Evolutionary conservation across 2,797 vertebrate species (phyloP).

Genomic region (Poecilia velifera): DNA sequence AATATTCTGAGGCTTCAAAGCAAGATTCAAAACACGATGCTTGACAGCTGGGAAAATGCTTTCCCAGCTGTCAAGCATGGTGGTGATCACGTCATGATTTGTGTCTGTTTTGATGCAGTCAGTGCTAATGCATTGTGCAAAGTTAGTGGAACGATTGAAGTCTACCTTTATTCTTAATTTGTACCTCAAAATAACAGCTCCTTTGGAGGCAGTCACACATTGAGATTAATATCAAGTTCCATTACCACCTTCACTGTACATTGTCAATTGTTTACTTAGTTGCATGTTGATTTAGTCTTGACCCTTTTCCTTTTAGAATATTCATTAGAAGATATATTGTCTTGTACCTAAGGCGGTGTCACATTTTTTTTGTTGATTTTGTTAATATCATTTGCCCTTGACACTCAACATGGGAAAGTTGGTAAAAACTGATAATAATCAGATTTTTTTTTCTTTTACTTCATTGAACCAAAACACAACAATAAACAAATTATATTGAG

Average conservation of each 20-base stretch:
- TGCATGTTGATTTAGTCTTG: background rate
- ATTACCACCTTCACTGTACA: background rate
- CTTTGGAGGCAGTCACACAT: background rate
- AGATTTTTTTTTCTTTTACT: background rate
- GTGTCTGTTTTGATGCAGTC: background rate
- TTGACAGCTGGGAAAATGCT: too few species aligned
- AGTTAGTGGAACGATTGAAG: background rate
- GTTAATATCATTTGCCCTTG: background rate
- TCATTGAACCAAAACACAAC: background rate
- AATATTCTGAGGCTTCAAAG: background rate
- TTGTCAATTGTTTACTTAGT: background rate
- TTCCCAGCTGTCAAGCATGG: background rate
- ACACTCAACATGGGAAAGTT: background rate
- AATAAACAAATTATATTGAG: background rate
- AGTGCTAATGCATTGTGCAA: background rate
- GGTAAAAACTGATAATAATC: background rate
- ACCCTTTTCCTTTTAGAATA: background rate
- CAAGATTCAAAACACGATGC: background rate
- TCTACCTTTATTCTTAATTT: background rate
- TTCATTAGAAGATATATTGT: background rate
- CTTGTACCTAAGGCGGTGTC: background rate
- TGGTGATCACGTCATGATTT: background rate
- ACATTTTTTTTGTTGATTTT: background rate
- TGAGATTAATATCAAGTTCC: background rate
- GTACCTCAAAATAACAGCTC: background rate